These are phyloP conservation scores for Biston stratarius DNA, from an alignment of 2,888 invertebrate genomes.

Conservation along the genomic window DNA sequence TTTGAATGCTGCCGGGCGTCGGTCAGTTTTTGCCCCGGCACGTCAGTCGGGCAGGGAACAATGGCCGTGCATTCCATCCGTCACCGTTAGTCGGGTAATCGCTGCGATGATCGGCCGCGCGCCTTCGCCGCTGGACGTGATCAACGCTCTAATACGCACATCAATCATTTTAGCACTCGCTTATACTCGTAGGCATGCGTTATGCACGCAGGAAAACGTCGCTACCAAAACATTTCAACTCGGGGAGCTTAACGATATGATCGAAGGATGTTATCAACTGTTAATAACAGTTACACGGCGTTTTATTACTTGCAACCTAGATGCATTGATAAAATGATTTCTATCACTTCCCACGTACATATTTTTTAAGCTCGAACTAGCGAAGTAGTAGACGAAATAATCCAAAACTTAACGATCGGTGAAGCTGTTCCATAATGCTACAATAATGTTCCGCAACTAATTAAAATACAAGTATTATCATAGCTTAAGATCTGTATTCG, in stretches of 20 bases:
- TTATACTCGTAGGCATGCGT: background rate
- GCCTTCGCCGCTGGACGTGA: constrained; percentile 39
- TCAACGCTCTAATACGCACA: constrained; percentile 22
- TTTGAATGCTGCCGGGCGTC: constrained; percentile 69
- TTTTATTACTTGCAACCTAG: background rate
- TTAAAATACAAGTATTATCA: constrained; percentile 42
- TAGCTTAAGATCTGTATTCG: constrained; percentile 32
- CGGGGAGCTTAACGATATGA: too few species aligned
- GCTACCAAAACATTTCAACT: background rate
- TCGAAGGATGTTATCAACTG: too few species aligned
- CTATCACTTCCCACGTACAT: background rate
- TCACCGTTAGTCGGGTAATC: constrained; percentile 79
- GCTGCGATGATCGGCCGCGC: constrained; percentile 62
- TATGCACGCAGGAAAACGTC: background rate
- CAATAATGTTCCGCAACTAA: constrained; percentile 34
- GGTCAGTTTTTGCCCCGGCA: constrained; percentile 72
- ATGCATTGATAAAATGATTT: background rate
- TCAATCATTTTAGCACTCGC: constrained; percentile 33
- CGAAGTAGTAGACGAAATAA: constrained; percentile 1
- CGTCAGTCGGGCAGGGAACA: constrained; percentile 61
- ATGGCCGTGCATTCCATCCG: constrained; percentile 79
- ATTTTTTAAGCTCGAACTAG: background rate
- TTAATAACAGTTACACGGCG: too few species aligned
- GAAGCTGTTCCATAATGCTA: constrained; percentile 23
- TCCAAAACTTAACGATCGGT: constrained; percentile 23